Conservation (phyloP, 2,113 vertebrate genomes). For the Ursus arctos region DNA sequence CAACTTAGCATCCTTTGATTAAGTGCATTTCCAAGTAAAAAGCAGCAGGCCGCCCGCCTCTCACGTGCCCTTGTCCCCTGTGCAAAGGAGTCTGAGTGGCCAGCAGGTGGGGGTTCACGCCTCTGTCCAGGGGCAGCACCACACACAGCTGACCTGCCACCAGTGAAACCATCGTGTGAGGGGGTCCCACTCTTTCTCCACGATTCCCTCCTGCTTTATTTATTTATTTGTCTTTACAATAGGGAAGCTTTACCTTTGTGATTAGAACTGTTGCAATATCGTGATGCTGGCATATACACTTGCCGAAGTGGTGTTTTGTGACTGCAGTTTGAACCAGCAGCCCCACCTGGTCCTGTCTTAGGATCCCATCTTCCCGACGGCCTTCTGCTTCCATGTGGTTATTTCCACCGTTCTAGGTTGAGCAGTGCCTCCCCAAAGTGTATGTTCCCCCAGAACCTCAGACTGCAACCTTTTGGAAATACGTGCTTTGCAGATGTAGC, state of each 20-base stretch:
- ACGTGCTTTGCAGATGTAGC: background rate
- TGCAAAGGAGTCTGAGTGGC: rapidly evolving
- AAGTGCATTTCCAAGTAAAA: background rate
- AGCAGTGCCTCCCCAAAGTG: rapidly evolving
- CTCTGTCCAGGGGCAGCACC: rapidly evolving
- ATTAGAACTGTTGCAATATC: background rate
- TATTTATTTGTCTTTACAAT: background rate
- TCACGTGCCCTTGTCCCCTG: rapidly evolving
- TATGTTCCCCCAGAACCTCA: background rate
- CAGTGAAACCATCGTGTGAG: rapidly evolving
- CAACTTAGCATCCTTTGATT: too few species aligned
- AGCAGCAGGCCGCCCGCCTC: rapidly evolving
- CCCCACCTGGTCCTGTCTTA: rapidly evolving
- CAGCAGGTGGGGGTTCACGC: rapidly evolving
- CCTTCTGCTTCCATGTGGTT: rapidly evolving
- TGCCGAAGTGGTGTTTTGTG: background rate
- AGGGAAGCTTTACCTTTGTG: background rate
- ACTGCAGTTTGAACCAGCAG: background rate
- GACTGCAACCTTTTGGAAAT: background rate
- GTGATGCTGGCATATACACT: rapidly evolving
- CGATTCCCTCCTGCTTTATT: background rate
- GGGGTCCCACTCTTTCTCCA: rapidly evolving
- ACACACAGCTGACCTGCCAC: rapidly evolving
- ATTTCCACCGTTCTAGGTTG: rapidly evolving
- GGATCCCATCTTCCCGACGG: too few species aligned